Conservation (phyloP, 2,888 invertebrate species). For the Apomyelois bistriatella region DNA sequence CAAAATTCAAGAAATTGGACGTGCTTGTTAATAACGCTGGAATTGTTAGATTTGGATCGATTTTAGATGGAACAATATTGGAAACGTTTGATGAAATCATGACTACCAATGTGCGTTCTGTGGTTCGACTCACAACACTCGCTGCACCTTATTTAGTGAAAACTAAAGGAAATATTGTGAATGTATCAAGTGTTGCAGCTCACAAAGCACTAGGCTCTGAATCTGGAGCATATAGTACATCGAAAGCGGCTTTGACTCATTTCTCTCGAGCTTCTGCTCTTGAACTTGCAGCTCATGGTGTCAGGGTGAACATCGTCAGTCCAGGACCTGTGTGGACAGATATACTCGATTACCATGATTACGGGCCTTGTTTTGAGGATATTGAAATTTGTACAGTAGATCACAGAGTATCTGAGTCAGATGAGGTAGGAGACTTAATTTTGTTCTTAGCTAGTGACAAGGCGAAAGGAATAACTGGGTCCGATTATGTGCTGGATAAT, state of each 20-base stretch:
- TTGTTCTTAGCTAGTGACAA: conserved; percentile 22
- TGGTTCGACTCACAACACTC: conserved; percentile 22
- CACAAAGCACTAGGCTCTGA: neutral
- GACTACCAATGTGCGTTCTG: conserved; percentile 25
- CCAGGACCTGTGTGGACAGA: conserved; percentile 55
- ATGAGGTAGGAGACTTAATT: conserved; percentile 19
- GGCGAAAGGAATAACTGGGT: conserved; percentile 22
- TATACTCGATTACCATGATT: conserved; percentile 52
- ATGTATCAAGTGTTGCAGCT: conserved; percentile 24
- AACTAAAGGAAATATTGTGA: conserved; percentile 27
- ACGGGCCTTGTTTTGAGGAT: neutral
- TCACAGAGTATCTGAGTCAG: neutral
- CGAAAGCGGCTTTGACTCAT: conserved; percentile 38
- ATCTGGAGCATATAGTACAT: conserved; percentile 27
- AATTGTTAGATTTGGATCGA: neutral
- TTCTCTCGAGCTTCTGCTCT: conserved; percentile 53
- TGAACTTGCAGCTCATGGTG: conserved; percentile 85
- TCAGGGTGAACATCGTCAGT: conserved; percentile 80
- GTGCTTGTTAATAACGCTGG: conserved; percentile 31
- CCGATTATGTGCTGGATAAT: conserved; percentile 26
- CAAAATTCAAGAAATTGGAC: conserved; percentile 27
- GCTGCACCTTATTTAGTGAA: conserved; percentile 23
- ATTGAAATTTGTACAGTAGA: neutral
- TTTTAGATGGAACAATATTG: conserved; percentile 18
- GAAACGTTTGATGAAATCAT: conserved; percentile 25